Evolutionary conservation across 2,797 vertebrate genomes (phyloP).

Genomic region (Enteromius fasciolatus): DNA sequence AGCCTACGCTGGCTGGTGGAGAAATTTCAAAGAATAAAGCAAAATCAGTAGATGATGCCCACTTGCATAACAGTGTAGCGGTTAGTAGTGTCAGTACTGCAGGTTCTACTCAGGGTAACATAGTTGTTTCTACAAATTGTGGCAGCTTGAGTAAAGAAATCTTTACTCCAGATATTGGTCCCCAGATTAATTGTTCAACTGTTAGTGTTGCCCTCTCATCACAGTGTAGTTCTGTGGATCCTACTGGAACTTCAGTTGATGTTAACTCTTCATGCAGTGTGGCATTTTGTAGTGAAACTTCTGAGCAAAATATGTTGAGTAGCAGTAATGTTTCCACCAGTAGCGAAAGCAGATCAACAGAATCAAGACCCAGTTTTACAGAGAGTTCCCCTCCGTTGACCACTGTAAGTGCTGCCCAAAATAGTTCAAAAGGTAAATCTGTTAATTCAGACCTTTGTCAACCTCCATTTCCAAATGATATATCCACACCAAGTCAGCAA

Average conservation of each 20-base stretch:
- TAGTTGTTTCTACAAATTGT: slow-evolving; percentile 44
- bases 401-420: slow-evolving; percentile 50
- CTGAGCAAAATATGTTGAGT: slow-evolving; percentile 38
- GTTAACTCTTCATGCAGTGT: slow-evolving; percentile 36
- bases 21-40: slow-evolving; percentile 29
- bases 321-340: slow-evolving; percentile 53
- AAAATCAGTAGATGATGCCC: slow-evolving; percentile 38
- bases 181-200: slow-evolving; percentile 53
- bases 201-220: slow-evolving; percentile 48
- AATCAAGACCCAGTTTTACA: slow-evolving; percentile 56
- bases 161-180: slow-evolving; percentile 10
- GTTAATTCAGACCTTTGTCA: slow-evolving; percentile 33
- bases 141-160: slow-evolving; percentile 55
- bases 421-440: slow-evolving; percentile 39
- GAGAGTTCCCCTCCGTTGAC: slow-evolving; percentile 61
- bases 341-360: slow-evolving; percentile 49
- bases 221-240: slow-evolving; percentile 57
- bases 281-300: slow-evolving; percentile 35
- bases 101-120: slow-evolving; percentile 52
- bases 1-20: slow-evolving; percentile 8
- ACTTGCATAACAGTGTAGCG: slow-evolving; percentile 50
- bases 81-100: slow-evolving; percentile 36
- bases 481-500: slow-evolving; percentile 39
- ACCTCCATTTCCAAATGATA: slow-evolving; percentile 11
- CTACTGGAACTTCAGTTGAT: slow-evolving; percentile 25